These are phyloP conservation scores for Rhinichthys osculus DNA, from an alignment of 2,797 vertebrate genomes.

Conservation along the genomic window DNA sequence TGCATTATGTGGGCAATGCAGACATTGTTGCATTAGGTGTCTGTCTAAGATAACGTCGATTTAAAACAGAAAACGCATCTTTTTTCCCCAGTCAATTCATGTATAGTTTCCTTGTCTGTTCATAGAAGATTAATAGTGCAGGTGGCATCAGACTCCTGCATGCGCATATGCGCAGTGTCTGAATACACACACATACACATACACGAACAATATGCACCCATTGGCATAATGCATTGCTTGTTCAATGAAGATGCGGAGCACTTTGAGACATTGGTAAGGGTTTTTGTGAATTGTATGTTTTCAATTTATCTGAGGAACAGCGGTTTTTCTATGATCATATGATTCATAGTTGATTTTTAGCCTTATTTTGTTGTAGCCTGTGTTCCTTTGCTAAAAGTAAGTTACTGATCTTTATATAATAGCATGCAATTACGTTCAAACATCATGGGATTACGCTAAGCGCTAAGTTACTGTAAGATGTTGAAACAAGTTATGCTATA, in stretches of 20 bases:
- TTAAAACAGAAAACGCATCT: neutral
- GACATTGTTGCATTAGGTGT: neutral
- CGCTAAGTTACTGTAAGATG: neutral
- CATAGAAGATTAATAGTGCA: neutral
- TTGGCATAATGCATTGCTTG: slow-evolving; percentile 16
- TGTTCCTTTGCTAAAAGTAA: neutral
- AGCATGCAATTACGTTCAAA: neutral
- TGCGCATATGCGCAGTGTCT: slow-evolving; percentile 43
- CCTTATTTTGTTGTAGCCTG: neutral
- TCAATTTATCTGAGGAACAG: neutral
- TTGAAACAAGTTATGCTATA: neutral
- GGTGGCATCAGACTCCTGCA: slow-evolving; percentile 12
- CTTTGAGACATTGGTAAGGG: neutral
- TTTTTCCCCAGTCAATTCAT: neutral
- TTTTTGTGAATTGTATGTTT: neutral
- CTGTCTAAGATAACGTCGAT: neutral
- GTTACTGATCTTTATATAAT: neutral
- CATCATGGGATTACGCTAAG: neutral
- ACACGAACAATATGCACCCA: slow-evolving; percentile 5
- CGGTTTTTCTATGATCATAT: neutral
- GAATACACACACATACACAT: slow-evolving; percentile 19
- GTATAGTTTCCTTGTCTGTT: neutral
- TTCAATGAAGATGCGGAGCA: neutral
- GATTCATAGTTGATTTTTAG: neutral
- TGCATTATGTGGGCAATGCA: neutral